phyloP scores from a whole-genome alignment of 2,888 invertebrate species.

The Drosophila recens region DNA sequence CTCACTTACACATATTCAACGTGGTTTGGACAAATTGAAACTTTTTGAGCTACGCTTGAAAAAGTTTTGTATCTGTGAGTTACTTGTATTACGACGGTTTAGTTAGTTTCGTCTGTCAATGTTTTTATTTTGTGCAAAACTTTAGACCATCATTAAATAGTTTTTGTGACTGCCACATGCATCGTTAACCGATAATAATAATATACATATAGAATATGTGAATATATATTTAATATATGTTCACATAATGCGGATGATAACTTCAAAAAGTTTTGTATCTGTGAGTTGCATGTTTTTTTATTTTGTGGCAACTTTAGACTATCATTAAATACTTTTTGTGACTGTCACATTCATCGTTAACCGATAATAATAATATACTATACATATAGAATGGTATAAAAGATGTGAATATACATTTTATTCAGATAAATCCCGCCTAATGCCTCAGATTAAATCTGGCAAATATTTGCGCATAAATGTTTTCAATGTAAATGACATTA shows the following conservation, averaged over 20 bases:
- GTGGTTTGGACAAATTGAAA: constrained; percentile 67
- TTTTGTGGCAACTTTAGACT: neutral
- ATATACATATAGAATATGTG: neutral
- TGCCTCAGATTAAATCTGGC: constrained; percentile 40
- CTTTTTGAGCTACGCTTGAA: constrained; percentile 67
- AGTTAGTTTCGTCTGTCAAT: constrained; percentile 48
- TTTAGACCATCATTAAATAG: constrained; percentile 45
- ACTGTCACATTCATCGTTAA: constrained; percentile 10
- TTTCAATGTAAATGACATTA: constrained; percentile 72
- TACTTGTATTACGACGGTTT: constrained; percentile 32
- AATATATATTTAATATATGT: neutral
- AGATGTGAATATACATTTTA: constrained; percentile 7
- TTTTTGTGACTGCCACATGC: constrained; percentile 11
- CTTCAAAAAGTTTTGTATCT: too few species aligned
- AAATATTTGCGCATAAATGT: constrained; percentile 68
- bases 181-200: constrained; percentile 15
- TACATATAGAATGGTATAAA: constrained; percentile 1
- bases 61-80: constrained; percentile 68
- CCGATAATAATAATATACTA: constrained; percentile 1
- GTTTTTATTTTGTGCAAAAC: constrained; percentile 52
- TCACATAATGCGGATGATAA: too few species aligned
- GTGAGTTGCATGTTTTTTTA: too few species aligned
- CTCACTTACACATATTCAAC: neutral
- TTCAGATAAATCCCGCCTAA: constrained; percentile 38
- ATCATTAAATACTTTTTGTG: constrained; percentile 32